Evolutionary conservation across 2,113 vertebrate genomes (phyloP).

Genomic region (Sapayoa aenigma): DNA sequence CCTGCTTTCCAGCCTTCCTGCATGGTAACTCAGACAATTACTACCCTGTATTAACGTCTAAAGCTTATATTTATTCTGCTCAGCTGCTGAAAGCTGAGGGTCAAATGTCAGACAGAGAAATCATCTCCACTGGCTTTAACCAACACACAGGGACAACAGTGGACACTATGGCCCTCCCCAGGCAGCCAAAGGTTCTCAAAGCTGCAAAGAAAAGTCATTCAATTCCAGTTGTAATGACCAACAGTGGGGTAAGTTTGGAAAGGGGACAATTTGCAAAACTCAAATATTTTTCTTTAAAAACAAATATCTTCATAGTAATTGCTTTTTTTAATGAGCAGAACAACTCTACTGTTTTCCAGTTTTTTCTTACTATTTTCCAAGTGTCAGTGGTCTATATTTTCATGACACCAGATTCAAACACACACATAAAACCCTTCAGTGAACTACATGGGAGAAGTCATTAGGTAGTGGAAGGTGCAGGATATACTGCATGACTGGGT

Average conservation of each 20-base stretch:
- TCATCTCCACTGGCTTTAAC: background rate
- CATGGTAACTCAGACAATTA: background rate
- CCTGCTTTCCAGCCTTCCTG: background rate
- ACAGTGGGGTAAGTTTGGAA: background rate
- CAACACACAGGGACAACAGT: accelerated
- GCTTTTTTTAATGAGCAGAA: background rate
- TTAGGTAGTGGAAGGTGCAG: background rate
- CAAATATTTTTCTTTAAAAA: background rate
- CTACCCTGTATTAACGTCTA: background rate
- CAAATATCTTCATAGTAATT: background rate
- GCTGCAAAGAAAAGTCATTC: background rate
- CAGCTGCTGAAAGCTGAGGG: background rate
- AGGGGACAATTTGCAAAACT: background rate
- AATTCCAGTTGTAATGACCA: background rate
- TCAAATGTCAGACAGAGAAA: background rate
- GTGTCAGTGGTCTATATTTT: background rate
- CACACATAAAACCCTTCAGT: background rate
- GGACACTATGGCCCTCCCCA: background rate
- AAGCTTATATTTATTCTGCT: background rate
- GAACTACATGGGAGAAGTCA: background rate
- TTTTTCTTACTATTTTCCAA: background rate
- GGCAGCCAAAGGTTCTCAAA: background rate
- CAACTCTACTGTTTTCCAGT: background rate
- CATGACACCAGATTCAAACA: background rate
- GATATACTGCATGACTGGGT: background rate